A percentile compares a stretch with the other conserved stretches of the same genome.
Conservation (phyloP, 2,888 invertebrate genomes). For the Andrena chrysosceles region DNA sequence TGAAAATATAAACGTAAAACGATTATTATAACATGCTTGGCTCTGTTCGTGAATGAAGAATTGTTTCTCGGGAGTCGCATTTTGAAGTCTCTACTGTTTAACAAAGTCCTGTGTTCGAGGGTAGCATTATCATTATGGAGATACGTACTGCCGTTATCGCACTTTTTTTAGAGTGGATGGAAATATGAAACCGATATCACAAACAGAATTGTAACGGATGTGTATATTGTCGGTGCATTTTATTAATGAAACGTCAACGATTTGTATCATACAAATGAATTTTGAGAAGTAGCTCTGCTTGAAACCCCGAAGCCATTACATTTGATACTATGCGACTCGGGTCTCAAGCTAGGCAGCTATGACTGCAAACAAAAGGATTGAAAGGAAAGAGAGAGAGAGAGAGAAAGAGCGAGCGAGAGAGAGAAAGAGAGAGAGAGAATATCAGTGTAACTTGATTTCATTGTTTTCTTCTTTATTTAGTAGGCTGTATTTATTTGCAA, state of each 20-base stretch:
- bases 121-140: slow-evolving; percentile 29
- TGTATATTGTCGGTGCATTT: slow-evolving; percentile 54
- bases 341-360: slow-evolving; percentile 69
- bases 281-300: slow-evolving; percentile 62
- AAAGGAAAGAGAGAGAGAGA: slow-evolving; percentile 49
- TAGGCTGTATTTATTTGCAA: slow-evolving; percentile 74
- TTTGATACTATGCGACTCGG: slow-evolving; percentile 74
- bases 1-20: slow-evolving; percentile 23
- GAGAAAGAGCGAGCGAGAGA: no score
- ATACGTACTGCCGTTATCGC: slow-evolving; percentile 34
- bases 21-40: slow-evolving; percentile 27
- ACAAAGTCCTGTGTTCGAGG: slow-evolving; percentile 11
- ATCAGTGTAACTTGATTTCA: slow-evolving; percentile 56
- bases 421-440: slow-evolving; percentile 32
- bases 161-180: slow-evolving; percentile 26
- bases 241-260: slow-evolving; percentile 52
- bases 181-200: slow-evolving; percentile 28
- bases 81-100: slow-evolving; percentile 13
- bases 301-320: slow-evolving; percentile 73
- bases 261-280: slow-evolving; percentile 58
- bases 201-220: slow-evolving; percentile 35
- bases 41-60: slow-evolving; percentile 25
- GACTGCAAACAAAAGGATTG: slow-evolving; percentile 49
- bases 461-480: slow-evolving; percentile 38
- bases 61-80: slow-evolving; percentile 25